Evolutionary conservation across 2,797 vertebrate genomes (phyloP).

Genomic region (Bradypodion ventrale): DNA sequence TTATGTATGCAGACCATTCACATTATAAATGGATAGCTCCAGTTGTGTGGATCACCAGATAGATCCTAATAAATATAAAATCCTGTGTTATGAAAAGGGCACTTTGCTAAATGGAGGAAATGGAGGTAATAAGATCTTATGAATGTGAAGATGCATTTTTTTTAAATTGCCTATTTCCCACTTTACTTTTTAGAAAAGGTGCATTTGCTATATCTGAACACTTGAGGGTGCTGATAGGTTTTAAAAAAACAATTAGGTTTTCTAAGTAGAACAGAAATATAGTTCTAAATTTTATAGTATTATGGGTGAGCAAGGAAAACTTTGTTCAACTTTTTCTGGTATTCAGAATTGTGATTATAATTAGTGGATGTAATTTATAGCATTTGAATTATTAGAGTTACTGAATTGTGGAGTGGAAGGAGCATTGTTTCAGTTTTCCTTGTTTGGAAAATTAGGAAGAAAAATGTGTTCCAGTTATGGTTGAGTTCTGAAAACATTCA

Average conservation of each 20-base stretch:
- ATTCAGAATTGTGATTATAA: not conserved
- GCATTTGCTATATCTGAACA: slow-evolving; percentile 33
- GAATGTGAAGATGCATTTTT: not conserved
- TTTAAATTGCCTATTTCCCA: no score
- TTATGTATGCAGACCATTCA: not conserved
- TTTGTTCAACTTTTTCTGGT: fast-evolving
- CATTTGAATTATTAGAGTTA: not conserved
- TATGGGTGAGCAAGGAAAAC: not conserved
- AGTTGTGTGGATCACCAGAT: no score
- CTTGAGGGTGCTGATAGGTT: slow-evolving; percentile 61
- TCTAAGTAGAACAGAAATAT: not conserved
- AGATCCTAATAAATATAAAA: not conserved
- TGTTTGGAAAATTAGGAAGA: not conserved
- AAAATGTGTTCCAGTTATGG: not conserved
- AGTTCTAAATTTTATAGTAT: not conserved
- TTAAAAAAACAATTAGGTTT: slow-evolving; percentile 10
- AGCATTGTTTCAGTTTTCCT: not conserved
- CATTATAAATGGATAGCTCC: not conserved
- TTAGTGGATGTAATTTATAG: not conserved
- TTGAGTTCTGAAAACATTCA: not conserved
- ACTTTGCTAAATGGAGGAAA: not conserved
- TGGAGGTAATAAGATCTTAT: not conserved
- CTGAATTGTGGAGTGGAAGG: not conserved
- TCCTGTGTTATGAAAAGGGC: not conserved
- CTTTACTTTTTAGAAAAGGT: not conserved